phyloP scores from a whole-genome alignment of 1,140 invertebrate species.

The Platorchestia sp. region DNA sequence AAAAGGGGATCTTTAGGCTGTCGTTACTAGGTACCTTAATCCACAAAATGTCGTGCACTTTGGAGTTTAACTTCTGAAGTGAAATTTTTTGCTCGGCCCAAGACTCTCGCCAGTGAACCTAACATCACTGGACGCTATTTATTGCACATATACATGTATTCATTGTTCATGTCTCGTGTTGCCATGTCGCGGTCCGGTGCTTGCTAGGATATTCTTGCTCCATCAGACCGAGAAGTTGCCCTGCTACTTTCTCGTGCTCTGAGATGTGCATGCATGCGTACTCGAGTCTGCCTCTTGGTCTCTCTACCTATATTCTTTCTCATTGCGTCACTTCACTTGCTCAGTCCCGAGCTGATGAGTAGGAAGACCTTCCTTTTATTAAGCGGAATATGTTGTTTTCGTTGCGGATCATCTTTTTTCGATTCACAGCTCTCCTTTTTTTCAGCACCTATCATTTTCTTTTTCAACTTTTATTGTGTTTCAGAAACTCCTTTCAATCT shows the following conservation, averaged over 20 bases:
- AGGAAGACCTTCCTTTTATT: no score
- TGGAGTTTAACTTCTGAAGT: background rate
- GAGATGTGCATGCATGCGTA: background rate
- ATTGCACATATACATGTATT: background rate
- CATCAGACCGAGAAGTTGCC: background rate
- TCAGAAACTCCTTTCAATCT: no score
- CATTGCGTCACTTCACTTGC: no score
- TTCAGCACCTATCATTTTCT: no score
- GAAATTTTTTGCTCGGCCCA: background rate
- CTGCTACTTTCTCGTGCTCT: background rate
- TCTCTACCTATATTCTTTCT: no score
- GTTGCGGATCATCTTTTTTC: no score
- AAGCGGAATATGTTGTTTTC: no score
- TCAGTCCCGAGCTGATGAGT: no score
- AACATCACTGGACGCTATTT: background rate
- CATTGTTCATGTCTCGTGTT: background rate
- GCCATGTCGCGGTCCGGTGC: background rate
- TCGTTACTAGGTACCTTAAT: background rate
- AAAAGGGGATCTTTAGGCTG: background rate
- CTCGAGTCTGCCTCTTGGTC: background rate
- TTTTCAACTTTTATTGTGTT: no score
- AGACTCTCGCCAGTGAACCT: background rate
- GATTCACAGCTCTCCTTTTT: no score
- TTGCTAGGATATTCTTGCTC: background rate
- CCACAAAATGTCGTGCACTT: background rate